Conservation (phyloP, 2,888 invertebrate genomes). For the Cybosia mesomella region DNA sequence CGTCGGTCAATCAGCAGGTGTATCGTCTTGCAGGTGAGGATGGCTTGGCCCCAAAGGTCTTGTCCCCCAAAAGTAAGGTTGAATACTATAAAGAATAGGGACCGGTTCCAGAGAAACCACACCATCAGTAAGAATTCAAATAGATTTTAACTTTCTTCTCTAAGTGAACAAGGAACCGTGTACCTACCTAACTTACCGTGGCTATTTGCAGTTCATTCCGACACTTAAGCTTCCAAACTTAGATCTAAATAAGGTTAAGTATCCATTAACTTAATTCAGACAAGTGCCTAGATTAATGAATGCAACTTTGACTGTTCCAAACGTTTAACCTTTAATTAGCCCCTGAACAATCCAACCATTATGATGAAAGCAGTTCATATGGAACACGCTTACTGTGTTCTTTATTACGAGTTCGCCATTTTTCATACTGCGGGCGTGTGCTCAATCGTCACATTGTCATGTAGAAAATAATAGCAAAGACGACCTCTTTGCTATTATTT, state of each 20-base stretch:
- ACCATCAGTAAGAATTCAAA: not conserved
- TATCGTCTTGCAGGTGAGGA: too few relatives aligned
- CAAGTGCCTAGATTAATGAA: slow-evolving; percentile 46
- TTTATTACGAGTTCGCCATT: not conserved
- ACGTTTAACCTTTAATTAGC: slow-evolving; percentile 55
- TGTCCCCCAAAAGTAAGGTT: too few relatives aligned
- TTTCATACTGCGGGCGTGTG: not conserved
- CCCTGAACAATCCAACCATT: slow-evolving; percentile 27
- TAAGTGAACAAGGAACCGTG: slow-evolving; percentile 3
- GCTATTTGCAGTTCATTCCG: slow-evolving; percentile 27
- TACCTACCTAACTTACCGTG: slow-evolving; percentile 10
- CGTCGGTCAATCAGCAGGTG: too few relatives aligned
- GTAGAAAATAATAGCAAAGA: not conserved
- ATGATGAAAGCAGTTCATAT: slow-evolving; percentile 21
- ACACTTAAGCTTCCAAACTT: slow-evolving; percentile 17
- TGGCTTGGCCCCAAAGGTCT: too few relatives aligned
- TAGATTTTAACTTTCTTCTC: not conserved
- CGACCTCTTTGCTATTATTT: too few relatives aligned
- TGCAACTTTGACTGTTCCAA: slow-evolving; percentile 40
- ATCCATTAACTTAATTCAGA: slow-evolving; percentile 44
- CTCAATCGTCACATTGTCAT: not conserved
- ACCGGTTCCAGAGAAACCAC: not conserved
- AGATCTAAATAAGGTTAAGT: slow-evolving; percentile 44
- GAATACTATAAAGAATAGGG: not conserved
- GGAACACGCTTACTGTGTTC: not conserved